phyloP scores from a whole-genome alignment of 2,797 vertebrate genomes.

The Mastacembelus armatus region DNA sequence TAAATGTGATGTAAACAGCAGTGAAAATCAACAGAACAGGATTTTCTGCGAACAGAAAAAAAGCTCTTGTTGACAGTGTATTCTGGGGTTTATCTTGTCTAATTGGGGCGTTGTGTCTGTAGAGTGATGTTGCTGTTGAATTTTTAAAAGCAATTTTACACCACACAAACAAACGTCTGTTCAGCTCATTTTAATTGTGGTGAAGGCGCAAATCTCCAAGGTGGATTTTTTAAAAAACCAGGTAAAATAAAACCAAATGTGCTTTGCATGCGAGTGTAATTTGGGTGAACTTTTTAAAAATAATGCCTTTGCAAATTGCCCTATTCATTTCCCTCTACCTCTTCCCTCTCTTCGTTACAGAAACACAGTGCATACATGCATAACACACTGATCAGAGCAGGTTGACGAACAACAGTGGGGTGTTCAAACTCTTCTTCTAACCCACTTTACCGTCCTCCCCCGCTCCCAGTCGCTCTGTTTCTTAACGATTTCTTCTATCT shows the following conservation, averaged over 20 bases:
- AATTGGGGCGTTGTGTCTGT: neutral
- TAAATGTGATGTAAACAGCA: neutral
- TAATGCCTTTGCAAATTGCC: neutral
- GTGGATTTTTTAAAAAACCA: too few relatives aligned
- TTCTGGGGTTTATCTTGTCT: neutral
- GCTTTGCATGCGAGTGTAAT: neutral
- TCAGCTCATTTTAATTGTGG: neutral
- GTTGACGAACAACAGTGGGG: conserved; percentile 38
- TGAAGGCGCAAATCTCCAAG: too few relatives aligned
- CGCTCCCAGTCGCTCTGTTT: conserved; percentile 25
- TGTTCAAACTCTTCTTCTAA: conserved; percentile 57
- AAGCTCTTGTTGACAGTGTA: neutral
- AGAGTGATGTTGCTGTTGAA: neutral
- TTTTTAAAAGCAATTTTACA: neutral
- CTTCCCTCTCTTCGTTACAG: neutral
- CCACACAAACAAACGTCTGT: neutral
- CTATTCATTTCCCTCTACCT: neutral
- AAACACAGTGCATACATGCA: neutral
- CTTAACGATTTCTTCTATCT: conserved; percentile 59
- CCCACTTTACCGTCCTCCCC: conserved; percentile 55
- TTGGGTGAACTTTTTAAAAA: neutral
- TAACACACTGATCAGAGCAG: conserved; percentile 44
- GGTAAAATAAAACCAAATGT: too few relatives aligned
- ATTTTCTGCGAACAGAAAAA: too few relatives aligned
- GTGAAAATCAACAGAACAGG: neutral